Conservation (phyloP, 1,140 invertebrate genomes). For the Drosophila carrolli region DNA sequence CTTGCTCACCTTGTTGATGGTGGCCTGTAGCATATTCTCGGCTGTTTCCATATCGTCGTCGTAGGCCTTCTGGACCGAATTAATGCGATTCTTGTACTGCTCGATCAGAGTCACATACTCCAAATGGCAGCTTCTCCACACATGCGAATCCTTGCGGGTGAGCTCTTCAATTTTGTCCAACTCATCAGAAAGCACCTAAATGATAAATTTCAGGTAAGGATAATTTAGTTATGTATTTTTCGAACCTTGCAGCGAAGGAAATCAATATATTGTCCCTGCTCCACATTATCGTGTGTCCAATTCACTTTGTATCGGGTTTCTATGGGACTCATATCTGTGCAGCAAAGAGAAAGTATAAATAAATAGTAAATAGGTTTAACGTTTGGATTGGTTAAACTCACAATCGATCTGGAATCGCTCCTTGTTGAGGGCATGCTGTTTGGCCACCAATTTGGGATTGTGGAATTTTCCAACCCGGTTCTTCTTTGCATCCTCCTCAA, state of each 20-base stretch:
- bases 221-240: too few species aligned
- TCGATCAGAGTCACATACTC: constrained; percentile 13
- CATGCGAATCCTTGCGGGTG: neutral
- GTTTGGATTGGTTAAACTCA: neutral
- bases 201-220: neutral
- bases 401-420: constrained; percentile 18
- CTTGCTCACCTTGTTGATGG: constrained; percentile 30
- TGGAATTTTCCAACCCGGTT: constrained; percentile 1
- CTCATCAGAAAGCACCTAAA: constrained; percentile 20
- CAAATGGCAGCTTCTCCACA: constrained; percentile 11
- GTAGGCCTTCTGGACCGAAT: constrained; percentile 14
- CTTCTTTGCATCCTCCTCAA: constrained; percentile 7
- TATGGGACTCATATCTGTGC: constrained; percentile 38
- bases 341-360: neutral
- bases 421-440: neutral
- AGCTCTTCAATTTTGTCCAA: constrained; percentile 6
- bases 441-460: neutral
- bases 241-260: constrained; percentile 18
- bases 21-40: constrained; percentile 17
- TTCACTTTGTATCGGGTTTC: constrained; percentile 55
- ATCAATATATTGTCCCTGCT: constrained; percentile 31
- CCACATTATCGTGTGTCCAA: constrained; percentile 27
- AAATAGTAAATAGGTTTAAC: too few species aligned
- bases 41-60: constrained; percentile 29
- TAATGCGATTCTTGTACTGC: constrained; percentile 26